A percentile compares a stretch with the other conserved stretches of the same genome.
These are phyloP conservation scores for Lithophane leautieri DNA, from an alignment of 2,888 invertebrate genomes.

Conservation along the genomic window DNA sequence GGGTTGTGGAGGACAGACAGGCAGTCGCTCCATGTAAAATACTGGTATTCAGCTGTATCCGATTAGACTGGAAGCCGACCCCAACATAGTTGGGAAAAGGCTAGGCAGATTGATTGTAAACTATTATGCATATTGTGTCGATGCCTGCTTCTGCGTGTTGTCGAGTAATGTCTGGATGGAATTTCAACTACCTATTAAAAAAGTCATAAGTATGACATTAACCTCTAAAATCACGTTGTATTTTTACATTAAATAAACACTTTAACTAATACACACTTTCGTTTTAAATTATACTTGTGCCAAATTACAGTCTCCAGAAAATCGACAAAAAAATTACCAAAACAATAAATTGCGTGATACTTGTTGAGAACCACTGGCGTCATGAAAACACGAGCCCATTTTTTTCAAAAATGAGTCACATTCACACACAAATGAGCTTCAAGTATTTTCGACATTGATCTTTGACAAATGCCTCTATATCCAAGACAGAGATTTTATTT, in stretches of 20 bases:
- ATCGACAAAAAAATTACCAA: background rate
- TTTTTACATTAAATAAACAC: background rate
- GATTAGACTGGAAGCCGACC: no score
- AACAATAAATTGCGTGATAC: background rate
- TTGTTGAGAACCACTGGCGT: background rate
- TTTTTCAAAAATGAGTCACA: background rate
- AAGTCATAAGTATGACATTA: background rate
- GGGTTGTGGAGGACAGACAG: no score
- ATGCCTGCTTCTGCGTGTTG: background rate
- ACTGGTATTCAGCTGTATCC: no score
- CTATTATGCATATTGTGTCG: background rate
- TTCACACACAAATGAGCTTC: background rate
- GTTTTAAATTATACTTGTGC: background rate
- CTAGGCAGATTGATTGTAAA: no score
- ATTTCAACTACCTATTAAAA: background rate
- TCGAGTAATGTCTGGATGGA: background rate
- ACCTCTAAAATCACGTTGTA: background rate
- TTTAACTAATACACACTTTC: background rate
- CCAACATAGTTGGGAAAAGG: no score
- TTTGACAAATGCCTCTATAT: background rate
- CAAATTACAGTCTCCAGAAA: background rate
- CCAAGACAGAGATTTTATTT: conserved; percentile 40
- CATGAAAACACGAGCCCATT: background rate
- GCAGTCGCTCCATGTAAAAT: no score
- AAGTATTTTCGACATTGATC: conserved; percentile 6